Evolutionary conservation across 1,140 invertebrate genomes (phyloP).

Genomic region (Palaemon carinicauda): DNA sequence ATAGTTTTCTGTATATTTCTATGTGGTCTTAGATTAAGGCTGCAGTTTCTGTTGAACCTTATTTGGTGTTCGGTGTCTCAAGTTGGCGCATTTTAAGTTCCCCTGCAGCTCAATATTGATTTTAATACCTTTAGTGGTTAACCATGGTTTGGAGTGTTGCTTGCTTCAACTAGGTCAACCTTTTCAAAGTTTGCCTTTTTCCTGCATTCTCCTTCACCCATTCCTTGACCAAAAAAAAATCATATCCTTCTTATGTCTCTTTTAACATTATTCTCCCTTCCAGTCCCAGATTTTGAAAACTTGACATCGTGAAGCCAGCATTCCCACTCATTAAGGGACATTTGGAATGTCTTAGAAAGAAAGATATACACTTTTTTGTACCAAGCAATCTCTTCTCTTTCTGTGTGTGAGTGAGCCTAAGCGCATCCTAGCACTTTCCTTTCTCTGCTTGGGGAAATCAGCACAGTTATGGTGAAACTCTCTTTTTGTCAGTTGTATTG

Average conservation of each 20-base stretch:
- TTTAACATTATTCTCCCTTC: too few relatives aligned
- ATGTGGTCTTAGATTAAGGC: slow-evolving; percentile 34
- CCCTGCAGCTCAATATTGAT: not conserved
- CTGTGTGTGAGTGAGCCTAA: slow-evolving; percentile 30
- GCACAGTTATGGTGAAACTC: not conserved
- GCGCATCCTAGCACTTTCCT: slow-evolving; percentile 34
- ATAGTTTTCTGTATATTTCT: slow-evolving; percentile 26
- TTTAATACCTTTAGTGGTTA: not conserved
- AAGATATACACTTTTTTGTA: slow-evolving; percentile 20
- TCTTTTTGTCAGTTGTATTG: not conserved
- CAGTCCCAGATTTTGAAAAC: too few relatives aligned
- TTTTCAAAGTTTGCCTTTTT: not conserved
- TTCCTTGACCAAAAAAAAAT: too few relatives aligned
- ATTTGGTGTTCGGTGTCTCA: slow-evolving; percentile 33
- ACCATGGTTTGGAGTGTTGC: not conserved
- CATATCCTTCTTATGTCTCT: too few relatives aligned
- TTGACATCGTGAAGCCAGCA: not conserved
- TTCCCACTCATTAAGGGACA: not conserved
- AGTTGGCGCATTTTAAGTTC: not conserved
- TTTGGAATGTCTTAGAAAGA: not conserved
- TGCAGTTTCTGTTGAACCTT: slow-evolving; percentile 13
- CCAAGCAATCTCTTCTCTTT: not conserved
- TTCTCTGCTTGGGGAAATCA: slow-evolving; percentile 13
- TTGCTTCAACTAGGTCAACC: not conserved
- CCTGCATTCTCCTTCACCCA: too few relatives aligned